These are phyloP conservation scores for Leptatherina wallacei DNA, from an alignment of 2,797 vertebrate species.

Conservation along the genomic window DNA sequence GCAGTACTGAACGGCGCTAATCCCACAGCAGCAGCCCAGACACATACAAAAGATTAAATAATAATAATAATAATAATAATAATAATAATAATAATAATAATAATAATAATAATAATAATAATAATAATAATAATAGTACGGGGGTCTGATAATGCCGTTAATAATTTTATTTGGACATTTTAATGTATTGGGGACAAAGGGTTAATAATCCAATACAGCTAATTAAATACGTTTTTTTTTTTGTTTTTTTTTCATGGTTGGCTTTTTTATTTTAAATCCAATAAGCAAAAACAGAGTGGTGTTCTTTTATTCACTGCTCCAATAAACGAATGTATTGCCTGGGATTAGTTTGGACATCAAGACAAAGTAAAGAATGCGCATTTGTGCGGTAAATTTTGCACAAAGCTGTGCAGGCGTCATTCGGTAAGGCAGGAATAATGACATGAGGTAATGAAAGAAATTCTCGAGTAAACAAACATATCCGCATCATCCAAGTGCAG, in stretches of 20 bases:
- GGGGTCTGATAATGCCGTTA: background rate
- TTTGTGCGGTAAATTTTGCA: background rate
- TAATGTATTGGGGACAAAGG: background rate
- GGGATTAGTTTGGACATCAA: background rate
- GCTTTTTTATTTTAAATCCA: background rate
- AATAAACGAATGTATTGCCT: background rate
- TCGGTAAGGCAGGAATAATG: background rate
- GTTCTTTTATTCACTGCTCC: background rate
- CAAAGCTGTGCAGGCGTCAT: background rate
- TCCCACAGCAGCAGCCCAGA: constrained; percentile 51
- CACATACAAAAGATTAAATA: constrained; percentile 45
- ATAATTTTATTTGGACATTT: background rate
- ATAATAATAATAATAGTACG: background rate
- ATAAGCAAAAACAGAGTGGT: background rate
- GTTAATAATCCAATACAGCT: background rate
- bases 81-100: background rate
- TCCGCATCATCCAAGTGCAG: background rate
- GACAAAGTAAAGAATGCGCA: background rate
- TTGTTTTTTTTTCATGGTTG: background rate
- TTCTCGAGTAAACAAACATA: background rate
- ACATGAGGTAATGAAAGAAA: background rate
- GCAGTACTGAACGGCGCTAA: constrained; percentile 49
- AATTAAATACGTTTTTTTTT: background rate
- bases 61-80: background rate
- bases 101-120: background rate